A percentile compares a stretch with the other conserved stretches of the same genome.
Evolutionary conservation across 2,797 vertebrate genomes (phyloP).

Genomic region (Hippocampus kuda): DNA sequence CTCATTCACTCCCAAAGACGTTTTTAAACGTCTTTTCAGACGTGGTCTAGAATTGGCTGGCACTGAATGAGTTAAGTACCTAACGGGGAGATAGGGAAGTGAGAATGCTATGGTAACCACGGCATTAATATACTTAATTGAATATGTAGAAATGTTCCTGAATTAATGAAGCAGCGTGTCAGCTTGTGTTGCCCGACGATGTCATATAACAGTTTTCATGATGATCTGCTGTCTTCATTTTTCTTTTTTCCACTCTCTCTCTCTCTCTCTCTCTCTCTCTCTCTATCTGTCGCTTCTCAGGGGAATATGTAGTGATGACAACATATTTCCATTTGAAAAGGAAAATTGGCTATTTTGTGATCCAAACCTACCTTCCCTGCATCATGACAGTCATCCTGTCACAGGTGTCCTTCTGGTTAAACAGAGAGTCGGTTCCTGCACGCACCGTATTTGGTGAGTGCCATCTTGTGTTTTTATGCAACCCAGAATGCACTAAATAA

Average conservation of each 20-base stretch:
- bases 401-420: slow-evolving; percentile 99
- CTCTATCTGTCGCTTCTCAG: slow-evolving; percentile 54
- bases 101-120: background rate
- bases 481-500: slow-evolving; percentile 19
- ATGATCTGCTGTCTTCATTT: background rate
- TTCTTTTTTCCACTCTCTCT: slow-evolving; percentile 3
- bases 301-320: slow-evolving; percentile 98
- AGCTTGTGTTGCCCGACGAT: background rate
- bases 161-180: background rate
- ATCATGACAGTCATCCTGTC: slow-evolving; percentile 99
- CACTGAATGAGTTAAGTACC: no score
- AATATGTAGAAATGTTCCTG: background rate
- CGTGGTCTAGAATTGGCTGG: no score
- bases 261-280: slow-evolving; percentile 33
- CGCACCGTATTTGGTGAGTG: slow-evolving; percentile 97
- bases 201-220: background rate
- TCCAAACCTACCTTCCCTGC: slow-evolving; percentile 98
- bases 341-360: slow-evolving; percentile 99
- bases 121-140: background rate
- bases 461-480: slow-evolving; percentile 24
- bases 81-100: background rate
- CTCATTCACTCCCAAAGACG: no score
- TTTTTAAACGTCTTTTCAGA: no score
- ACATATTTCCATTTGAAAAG: slow-evolving; percentile 98
- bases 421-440: slow-evolving; percentile 94